These are phyloP conservation scores for Tipula confusa DNA, from an alignment of 2,888 invertebrate genomes.

Conservation along the genomic window DNA sequence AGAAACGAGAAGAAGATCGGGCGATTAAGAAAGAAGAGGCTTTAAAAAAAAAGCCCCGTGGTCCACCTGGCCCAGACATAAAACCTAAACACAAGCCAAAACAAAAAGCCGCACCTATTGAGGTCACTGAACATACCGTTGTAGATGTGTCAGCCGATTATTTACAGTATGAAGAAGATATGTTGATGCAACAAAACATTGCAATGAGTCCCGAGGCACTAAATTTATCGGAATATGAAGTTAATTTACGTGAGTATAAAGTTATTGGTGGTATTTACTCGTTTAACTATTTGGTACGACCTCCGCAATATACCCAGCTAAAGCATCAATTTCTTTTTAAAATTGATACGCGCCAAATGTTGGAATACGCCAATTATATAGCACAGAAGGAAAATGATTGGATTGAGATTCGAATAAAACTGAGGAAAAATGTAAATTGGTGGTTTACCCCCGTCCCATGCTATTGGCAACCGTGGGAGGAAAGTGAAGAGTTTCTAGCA, in stretches of 20 bases:
- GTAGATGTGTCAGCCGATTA: background rate
- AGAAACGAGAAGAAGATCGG: background rate
- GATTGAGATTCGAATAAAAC: background rate
- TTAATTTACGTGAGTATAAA: background rate
- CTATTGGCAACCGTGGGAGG: constrained; percentile 26
- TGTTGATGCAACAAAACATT: background rate
- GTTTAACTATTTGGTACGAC: background rate
- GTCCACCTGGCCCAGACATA: background rate
- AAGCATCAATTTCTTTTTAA: background rate
- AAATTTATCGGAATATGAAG: background rate
- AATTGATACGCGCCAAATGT: background rate
- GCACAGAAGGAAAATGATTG: background rate
- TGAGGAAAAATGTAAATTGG: background rate
- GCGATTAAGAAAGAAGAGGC: background rate
- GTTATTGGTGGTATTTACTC: background rate
- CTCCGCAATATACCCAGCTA: background rate
- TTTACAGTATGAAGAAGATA: background rate
- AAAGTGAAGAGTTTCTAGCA: background rate
- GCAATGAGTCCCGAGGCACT: background rate
- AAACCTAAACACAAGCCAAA: background rate
- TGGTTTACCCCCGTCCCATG: background rate
- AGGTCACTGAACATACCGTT: background rate
- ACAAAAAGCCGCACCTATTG: background rate
- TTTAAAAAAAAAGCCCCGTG: background rate
- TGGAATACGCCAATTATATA: background rate